phyloP scores from a whole-genome alignment of 2,888 invertebrate species.

The Rhagonycha lutea region DNA sequence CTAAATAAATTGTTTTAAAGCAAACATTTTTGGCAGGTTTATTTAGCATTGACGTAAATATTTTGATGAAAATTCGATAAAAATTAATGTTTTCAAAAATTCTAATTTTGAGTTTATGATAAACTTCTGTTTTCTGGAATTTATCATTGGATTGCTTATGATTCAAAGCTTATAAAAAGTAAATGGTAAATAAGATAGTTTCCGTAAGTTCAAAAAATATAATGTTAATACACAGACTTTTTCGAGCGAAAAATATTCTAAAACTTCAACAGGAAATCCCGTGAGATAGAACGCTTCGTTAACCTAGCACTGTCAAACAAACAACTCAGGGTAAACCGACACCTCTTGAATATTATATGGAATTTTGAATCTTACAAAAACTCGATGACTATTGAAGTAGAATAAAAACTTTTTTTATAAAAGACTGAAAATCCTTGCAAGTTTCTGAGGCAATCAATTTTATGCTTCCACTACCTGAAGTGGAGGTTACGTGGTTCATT shows the following conservation, averaged over 20 bases:
- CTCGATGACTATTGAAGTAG: conserved; percentile 18
- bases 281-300: conserved; percentile 49
- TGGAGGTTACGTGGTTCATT: neutral
- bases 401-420: conserved; percentile 22
- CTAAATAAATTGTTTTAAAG: no score
- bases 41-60: no score
- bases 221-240: conserved; percentile 34
- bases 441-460: neutral
- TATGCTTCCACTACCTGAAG: neutral
- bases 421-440: neutral
- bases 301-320: conserved; percentile 47
- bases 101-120: no score
- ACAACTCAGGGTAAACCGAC: conserved; percentile 45
- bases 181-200: neutral
- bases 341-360: conserved; percentile 41
- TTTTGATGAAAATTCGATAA: no score
- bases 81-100: no score
- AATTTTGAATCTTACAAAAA: conserved; percentile 28
- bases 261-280: conserved; percentile 42
- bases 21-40: no score
- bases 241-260: conserved; percentile 43
- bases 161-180: neutral
- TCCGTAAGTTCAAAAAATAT: conserved; percentile 15
- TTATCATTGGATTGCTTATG: neutral
- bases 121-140: neutral